phyloP scores from a whole-genome alignment of 2,888 invertebrate genomes.

The Rugalucina vietnamica region DNA sequence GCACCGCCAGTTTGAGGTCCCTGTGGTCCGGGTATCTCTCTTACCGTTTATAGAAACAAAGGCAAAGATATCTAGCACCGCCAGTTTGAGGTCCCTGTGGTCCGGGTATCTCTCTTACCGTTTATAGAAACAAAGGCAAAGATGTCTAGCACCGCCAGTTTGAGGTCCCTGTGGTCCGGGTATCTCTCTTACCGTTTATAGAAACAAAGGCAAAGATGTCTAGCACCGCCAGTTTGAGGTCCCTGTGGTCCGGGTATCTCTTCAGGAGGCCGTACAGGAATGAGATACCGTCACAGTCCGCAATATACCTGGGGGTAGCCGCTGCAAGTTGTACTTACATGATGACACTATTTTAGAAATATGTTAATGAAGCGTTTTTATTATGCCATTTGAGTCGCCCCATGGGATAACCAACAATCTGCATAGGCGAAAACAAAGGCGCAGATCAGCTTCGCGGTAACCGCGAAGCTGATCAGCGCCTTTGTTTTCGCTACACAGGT shows the following conservation, averaged over 20 bases:
- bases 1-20: constrained; percentile 24
- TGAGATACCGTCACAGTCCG: constrained; percentile 43
- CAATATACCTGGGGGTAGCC: constrained; percentile 51
- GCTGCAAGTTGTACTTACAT: constrained; percentile 48
- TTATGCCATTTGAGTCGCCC: too few species aligned
- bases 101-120: constrained; percentile 41
- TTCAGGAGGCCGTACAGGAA: constrained; percentile 30
- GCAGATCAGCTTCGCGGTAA: too few species aligned
- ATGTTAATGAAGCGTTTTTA: too few species aligned
- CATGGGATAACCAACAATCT: too few species aligned
- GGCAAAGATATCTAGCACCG: constrained; percentile 48
- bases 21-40: constrained; percentile 27
- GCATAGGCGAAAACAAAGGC: too few species aligned
- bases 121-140: constrained; percentile 50
- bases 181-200: constrained; percentile 39
- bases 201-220: constrained; percentile 54
- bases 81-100: constrained; percentile 26
- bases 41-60: constrained; percentile 51
- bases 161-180: constrained; percentile 29
- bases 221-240: constrained; percentile 28
- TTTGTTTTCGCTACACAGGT: too few species aligned
- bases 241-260: constrained; percentile 27
- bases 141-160: constrained; percentile 41
- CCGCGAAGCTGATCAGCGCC: too few species aligned
- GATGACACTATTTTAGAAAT: too few species aligned